Base-by-base conservation (phyloP, 2,113 vertebrate species). In the Prionailurus viverrinus region DNA sequence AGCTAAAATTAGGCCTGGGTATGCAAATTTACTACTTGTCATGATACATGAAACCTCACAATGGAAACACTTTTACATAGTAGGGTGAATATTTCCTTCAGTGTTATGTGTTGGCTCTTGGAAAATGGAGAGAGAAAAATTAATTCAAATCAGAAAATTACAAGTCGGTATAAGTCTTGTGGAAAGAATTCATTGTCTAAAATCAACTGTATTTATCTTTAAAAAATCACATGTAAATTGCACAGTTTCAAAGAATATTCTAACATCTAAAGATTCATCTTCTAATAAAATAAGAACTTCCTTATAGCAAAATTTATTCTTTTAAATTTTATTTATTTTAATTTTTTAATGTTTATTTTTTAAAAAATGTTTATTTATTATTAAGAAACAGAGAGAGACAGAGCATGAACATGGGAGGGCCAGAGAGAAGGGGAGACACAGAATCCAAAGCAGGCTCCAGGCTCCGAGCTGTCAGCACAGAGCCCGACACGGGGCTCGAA, bases 1-100 rank as follows among this genome's bases (percentile, higher is more conserved):
- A 80, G 66, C 16, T 85, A 95, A 88, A 96, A 63, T 89, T 91
- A 73, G 36, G 76, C 14, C 31, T 84, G 48, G 79, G 48, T 90
- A 11, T 58, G 31, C 58, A 85, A 81, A 78, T 78, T 74, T 87
- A 41, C 16, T 27, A 33, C 63, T 78, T 82, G 3, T 78, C 33
- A 6, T 5, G 55, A 61, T 48, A 65, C 1, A 23, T 48, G 4
- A 73, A 88, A 1, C 1, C 96, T 93, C 16, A 95, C n/a, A 90
- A 1, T 55, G 13, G 61, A 92, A 65, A 12, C 41, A 1, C 63
- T 45, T 66, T 96, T 51, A 73, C 18, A 27, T 19, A 68, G 23
- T 19, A 61, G 29, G 23, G 2, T 82, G 19, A 58, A 39, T 90
- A 84, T 97, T 94, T 23, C 25, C 41, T 69, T 66, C 36, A n/a